Evolutionary conservation across 2,113 vertebrate species (phyloP), one percentile per base, ranked within the genome.

Genomic region (Alethe diademata): DNA sequence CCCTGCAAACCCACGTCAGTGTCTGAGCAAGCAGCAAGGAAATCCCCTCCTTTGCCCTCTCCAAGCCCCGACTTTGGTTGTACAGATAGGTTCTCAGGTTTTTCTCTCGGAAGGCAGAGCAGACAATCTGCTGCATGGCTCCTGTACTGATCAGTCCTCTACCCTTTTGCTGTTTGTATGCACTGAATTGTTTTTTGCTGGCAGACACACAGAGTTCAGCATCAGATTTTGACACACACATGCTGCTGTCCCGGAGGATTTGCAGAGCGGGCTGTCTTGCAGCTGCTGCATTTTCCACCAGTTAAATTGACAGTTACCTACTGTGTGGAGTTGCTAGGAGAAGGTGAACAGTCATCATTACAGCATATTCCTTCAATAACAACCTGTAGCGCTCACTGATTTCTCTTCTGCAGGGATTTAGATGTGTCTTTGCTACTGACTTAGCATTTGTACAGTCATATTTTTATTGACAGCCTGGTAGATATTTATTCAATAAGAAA

Each of bases 321-420:
- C 97, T 95, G 98, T 93, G 97, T 88, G 92, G 97, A 98, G 98
- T 98, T 98, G 98, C 98, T 98, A 98, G 98, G 98, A 98, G 98
- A 98, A 97, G 97, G 97, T 97, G 97, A 98, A 98, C 97, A 97
- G 97, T 97, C 96, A 92, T 95, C 96, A 95, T 97, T 96, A 92
- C 95, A 94, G 92, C 96, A 71, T 85, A 88, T 95, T 97, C 93
- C 92, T 97, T 96, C 92, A 93, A 19, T 96, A 96, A 96, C 98
- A 98, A 98, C 98, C 98, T 98, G 98, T 98, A 95, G 98, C 95
- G 31, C 96, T 87, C 42, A 28, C 92, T 80, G 83, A 88, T 97
- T 96, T 96, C 91, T 92, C 92, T 95, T 94, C 91, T 92, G 95
- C 86, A 70, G 76, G 62, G 79, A 91, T 97, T 91, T 84, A 31